Conservation (phyloP, 92 coral and sea anemone genomes). For the Paramuricea clavata region DNA sequence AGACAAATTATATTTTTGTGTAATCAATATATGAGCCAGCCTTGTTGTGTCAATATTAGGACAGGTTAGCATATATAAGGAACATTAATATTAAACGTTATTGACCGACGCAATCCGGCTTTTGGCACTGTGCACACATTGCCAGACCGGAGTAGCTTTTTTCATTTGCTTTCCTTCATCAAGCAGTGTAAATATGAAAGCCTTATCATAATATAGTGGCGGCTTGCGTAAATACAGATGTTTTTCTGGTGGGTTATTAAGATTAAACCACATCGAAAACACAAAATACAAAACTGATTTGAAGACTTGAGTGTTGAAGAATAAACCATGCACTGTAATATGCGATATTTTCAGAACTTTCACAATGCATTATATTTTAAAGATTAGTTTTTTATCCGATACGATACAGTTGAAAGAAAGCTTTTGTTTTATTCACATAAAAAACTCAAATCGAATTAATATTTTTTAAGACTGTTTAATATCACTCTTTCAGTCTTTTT, state of each 20-base stretch:
- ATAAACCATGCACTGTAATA: background rate
- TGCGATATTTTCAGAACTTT: too few species aligned
- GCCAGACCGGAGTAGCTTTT: constrained; percentile 12
- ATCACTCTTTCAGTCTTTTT: background rate
- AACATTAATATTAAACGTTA: constrained; percentile 46
- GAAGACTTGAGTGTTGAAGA: background rate
- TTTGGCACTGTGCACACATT: constrained; percentile 36
- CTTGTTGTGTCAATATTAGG: constrained; percentile 24
- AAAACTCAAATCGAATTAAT: background rate
- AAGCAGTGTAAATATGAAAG: constrained; percentile 29
- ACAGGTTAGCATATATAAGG: constrained; percentile 51
- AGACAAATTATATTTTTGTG: constrained; percentile 37
- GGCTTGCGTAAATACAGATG: constrained; percentile 39
- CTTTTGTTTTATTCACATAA: background rate
- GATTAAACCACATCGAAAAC: constrained; percentile 36
- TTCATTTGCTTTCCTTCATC: constrained; percentile 44
- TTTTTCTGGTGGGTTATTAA: background rate
- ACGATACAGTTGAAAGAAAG: background rate
- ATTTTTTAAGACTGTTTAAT: background rate
- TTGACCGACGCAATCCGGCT: background rate
- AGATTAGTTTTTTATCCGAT: background rate
- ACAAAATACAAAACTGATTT: constrained; percentile 20
- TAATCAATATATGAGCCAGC: constrained; percentile 10
- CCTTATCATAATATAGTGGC: constrained; percentile 51
- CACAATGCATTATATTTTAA: background rate